Conservation (phyloP, 2,888 invertebrate species). For the Mesopsocus fuscifrons region DNA sequence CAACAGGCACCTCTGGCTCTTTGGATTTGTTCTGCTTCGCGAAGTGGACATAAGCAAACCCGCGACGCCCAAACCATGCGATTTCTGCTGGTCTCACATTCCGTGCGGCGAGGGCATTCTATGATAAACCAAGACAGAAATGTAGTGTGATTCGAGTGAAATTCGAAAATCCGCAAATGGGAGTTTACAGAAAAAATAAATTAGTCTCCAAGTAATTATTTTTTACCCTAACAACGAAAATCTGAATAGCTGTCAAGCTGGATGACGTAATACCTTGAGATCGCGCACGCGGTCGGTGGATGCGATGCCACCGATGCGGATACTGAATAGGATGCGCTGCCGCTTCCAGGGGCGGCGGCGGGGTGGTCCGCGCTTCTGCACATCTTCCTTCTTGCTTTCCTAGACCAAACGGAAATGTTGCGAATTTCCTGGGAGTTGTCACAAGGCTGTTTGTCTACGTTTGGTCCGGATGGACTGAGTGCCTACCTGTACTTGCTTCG, state of each 20-base stretch:
- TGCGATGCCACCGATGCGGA: slow-evolving; percentile 49
- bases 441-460: too few species aligned
- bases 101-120: slow-evolving; percentile 42
- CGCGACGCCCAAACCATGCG: slow-evolving; percentile 37
- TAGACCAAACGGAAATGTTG: too few species aligned
- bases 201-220: too few species aligned
- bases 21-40: slow-evolving; percentile 36
- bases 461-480: too few species aligned
- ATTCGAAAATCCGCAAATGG: too few species aligned
- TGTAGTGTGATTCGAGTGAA: too few species aligned
- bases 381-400: too few species aligned
- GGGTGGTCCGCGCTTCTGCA: too few species aligned
- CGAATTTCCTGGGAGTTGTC: too few species aligned
- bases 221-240: background rate
- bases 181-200: too few species aligned
- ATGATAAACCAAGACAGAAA: background rate
- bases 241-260: background rate
- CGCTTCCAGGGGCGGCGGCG: slow-evolving; percentile 5
- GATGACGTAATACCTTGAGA: slow-evolving; percentile 32
- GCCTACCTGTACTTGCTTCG: too few species aligned
- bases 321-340: slow-evolving; percentile 18
- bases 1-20: slow-evolving; percentile 21
- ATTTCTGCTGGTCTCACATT: slow-evolving; percentile 58
- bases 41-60: slow-evolving; percentile 56
- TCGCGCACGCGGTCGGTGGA: slow-evolving; percentile 51